phyloP scores from a whole-genome alignment of 2,888 invertebrate species.

The Venustoraphidia nigricollis region DNA sequence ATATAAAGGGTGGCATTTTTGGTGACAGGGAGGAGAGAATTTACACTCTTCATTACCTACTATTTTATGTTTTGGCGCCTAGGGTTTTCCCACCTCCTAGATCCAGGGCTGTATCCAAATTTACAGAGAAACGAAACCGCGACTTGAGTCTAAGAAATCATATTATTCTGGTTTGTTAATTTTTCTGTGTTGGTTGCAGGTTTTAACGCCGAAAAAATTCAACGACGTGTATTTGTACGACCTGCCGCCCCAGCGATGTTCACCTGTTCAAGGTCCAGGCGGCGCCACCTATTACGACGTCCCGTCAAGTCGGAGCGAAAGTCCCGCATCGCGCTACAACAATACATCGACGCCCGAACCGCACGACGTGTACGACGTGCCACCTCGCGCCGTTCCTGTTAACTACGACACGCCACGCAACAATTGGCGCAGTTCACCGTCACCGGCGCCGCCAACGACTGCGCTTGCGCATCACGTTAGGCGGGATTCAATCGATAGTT shows the following conservation, averaged over 20 bases:
- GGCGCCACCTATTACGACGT: conserved; percentile 15
- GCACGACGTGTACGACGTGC: conserved; percentile 41
- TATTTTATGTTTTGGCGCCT: no score
- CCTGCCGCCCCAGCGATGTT: conserved; percentile 32
- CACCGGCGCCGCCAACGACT: conserved; percentile 26
- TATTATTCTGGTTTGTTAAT: conserved; percentile 1
- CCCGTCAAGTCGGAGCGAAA: conserved; percentile 11
- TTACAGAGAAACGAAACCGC: background rate
- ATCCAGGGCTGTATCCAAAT: no score
- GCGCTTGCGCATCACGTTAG: conserved; percentile 18
- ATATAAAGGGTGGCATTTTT: no score
- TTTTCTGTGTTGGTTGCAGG: conserved; percentile 29
- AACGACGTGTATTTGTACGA: conserved; percentile 61
- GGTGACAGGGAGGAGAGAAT: no score
- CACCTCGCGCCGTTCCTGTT: conserved; percentile 42
- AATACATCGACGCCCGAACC: conserved; percentile 1
- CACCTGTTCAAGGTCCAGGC: conserved; percentile 18
- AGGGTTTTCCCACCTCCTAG: no score
- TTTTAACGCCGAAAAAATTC: conserved; percentile 52
- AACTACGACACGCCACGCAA: conserved; percentile 37
- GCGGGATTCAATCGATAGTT: conserved; percentile 32
- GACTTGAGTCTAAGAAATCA: background rate
- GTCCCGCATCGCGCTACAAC: background rate
- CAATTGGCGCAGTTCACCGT: conserved; percentile 25
- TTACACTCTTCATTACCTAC: no score